A percentile compares a stretch with the other conserved stretches of the same genome.
Evolutionary conservation across 1,140 invertebrate genomes (phyloP).

Genomic region (Heliconius hermathena): DNA sequence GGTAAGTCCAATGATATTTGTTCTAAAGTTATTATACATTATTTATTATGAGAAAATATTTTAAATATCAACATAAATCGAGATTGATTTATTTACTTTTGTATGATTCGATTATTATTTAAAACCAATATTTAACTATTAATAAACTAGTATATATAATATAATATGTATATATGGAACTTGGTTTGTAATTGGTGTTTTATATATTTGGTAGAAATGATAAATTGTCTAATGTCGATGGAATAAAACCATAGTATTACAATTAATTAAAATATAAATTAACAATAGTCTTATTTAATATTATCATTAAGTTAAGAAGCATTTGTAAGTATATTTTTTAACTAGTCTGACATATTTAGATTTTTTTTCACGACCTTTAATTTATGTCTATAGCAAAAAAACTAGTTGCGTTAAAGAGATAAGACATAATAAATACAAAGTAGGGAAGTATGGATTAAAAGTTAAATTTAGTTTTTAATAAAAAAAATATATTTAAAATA

Average conservation of each 20-base stretch:
- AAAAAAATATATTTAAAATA: too few species aligned
- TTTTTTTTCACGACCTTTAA: background rate
- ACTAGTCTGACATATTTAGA: background rate
- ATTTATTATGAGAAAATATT: too few species aligned
- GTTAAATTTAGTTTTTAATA: too few species aligned
- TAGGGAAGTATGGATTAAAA: background rate
- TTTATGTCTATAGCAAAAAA: background rate
- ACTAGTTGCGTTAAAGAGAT: background rate
- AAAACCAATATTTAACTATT: background rate
- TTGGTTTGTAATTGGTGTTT: background rate
- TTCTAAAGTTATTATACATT: too few species aligned
- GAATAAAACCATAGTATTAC: slow-evolving; percentile 24
- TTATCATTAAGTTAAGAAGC: background rate
- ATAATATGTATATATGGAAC: slow-evolving; percentile 2
- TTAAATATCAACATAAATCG: too few species aligned
- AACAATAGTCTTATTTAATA: background rate
- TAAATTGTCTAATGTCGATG: background rate
- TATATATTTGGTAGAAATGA: background rate
- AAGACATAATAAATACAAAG: background rate
- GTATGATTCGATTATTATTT: too few species aligned
- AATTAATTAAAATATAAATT: background rate
- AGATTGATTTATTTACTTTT: too few species aligned
- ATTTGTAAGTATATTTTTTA: background rate
- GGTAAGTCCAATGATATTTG: too few species aligned
- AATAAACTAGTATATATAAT: background rate